Evolutionary conservation across 2,797 vertebrate species (phyloP).

Genomic region (Muraenolepis orangiensis): DNA sequence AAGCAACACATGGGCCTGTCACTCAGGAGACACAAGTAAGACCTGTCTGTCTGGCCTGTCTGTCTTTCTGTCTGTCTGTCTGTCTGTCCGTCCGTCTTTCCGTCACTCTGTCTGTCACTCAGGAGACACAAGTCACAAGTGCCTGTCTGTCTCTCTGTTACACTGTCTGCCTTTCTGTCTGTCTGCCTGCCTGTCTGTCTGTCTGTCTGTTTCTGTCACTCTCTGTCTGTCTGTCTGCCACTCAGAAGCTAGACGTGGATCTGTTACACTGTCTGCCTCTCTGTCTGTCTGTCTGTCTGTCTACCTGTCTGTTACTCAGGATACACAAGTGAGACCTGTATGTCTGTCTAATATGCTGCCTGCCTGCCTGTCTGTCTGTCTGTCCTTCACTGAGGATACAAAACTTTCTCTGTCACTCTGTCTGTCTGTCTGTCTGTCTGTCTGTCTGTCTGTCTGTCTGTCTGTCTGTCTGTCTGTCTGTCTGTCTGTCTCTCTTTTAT

Average conservation of each 20-base stretch:
- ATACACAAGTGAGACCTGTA: constrained; percentile 76
- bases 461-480: background rate
- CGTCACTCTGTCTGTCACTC: background rate
- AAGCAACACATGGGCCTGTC: constrained; percentile 88
- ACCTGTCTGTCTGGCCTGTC: background rate
- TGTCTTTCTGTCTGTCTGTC: constrained; percentile 3
- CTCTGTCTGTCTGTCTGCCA: background rate
- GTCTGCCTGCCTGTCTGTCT: background rate
- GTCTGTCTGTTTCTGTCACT: background rate
- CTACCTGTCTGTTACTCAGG: constrained; percentile 75
- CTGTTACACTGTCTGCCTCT: no score
- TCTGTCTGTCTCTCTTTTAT: no score
- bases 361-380: background rate
- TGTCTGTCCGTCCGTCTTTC: background rate
- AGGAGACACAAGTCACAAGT: no score
- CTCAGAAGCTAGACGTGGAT: no score
- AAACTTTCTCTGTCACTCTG: no score
- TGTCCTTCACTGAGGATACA: no score
- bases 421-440: no score
- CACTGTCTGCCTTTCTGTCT: background rate
- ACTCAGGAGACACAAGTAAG: constrained; percentile 82
- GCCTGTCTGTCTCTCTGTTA: background rate
- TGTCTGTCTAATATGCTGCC: background rate
- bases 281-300: background rate
- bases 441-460: no score